Percentiles rank a stretch among this genome's conserved stretches.
Evolutionary conservation across 2,113 vertebrate genomes (phyloP).

Genomic region (Gallinago paraguaiae): DNA sequence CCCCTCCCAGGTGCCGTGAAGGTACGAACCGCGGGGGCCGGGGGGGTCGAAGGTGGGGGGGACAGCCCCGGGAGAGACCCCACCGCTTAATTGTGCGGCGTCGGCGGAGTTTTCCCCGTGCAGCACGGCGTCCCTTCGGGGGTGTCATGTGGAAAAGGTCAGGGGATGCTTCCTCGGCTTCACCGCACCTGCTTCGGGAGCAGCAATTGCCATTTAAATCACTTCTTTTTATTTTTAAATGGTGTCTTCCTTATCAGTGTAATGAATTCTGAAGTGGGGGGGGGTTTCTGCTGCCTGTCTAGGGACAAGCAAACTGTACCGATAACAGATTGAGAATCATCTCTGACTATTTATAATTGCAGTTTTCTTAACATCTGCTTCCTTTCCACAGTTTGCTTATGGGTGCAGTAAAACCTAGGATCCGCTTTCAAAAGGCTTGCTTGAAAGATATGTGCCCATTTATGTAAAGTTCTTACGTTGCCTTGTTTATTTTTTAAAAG

Average conservation of each 20-base stretch:
- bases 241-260: neutral
- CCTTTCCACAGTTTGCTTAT: neutral
- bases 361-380: conserved; percentile 12
- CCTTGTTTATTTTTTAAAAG: neutral
- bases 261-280: neutral
- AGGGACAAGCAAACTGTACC: neutral
- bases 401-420: neutral
- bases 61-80: neutral
- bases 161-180: conserved; percentile 14
- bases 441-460: neutral
- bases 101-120: neutral
- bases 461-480: neutral
- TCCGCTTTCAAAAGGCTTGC: neutral
- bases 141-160: neutral
- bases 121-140: neutral
- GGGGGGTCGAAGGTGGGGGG: neutral
- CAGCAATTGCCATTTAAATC: neutral
- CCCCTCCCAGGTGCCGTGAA: conserved; percentile 4
- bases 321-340: neutral
- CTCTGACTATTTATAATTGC: neutral
- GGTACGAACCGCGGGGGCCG: neutral
- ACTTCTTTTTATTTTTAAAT: neutral
- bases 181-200: neutral
- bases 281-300: neutral
- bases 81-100: neutral